Conservation (phyloP, 2,113 vertebrate species). For the Dicerorhinus sumatrensis region DNA sequence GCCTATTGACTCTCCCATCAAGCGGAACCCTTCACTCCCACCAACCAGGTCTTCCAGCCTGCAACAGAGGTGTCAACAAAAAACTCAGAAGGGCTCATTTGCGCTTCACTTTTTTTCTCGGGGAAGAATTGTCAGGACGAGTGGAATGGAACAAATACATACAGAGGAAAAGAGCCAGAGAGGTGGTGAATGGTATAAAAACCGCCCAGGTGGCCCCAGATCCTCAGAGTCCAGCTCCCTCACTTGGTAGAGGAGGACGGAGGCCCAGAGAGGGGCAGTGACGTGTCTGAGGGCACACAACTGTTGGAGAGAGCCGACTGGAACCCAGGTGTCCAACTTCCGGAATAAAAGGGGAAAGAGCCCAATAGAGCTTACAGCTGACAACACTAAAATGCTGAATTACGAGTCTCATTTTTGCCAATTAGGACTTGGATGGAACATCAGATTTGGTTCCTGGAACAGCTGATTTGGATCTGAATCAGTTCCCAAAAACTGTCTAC, state of each 20-base stretch:
- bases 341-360: no score
- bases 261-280: background rate
- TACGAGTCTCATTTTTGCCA: background rate
- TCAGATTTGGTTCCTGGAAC: background rate
- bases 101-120: background rate
- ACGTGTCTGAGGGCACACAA: background rate
- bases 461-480: background rate
- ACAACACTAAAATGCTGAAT: constrained; percentile 12
- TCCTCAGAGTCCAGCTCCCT: background rate
- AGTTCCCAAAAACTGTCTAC: background rate
- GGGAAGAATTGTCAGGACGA: background rate
- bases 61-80: constrained; percentile 25
- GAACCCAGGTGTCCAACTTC: background rate
- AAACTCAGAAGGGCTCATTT: constrained; percentile 7
- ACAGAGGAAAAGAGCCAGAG: background rate
- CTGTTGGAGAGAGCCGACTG: background rate
- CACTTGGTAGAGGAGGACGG: background rate
- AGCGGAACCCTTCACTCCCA: background rate
- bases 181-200: background rate
- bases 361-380: background rate
- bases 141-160: background rate
- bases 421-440: background rate
- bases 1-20: background rate
- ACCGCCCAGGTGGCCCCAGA: background rate
- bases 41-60: background rate